phyloP scores from a whole-genome alignment of 64 coral and sea anemone genomes.

The Stichodactyla mertensii region DNA sequence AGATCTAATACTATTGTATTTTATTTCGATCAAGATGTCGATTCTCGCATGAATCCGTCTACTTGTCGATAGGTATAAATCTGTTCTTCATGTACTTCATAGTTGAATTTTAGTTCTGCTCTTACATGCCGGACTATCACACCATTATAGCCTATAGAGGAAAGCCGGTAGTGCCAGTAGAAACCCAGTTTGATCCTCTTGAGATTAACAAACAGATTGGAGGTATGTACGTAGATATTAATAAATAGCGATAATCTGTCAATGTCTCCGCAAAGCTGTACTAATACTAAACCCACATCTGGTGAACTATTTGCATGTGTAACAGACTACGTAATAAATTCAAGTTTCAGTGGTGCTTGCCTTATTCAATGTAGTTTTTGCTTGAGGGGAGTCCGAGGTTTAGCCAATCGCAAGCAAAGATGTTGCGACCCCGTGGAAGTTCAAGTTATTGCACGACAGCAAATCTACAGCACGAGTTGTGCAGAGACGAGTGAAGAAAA shows the following conservation, averaged over 20 bases:
- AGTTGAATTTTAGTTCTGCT: too few relatives aligned
- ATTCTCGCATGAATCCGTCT: too few relatives aligned
- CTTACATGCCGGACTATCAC: too few relatives aligned
- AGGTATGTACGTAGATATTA: neutral
- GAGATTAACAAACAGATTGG: neutral
- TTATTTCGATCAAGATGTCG: neutral
- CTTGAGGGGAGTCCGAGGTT: neutral
- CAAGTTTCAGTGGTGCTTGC: neutral
- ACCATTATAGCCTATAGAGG: too few relatives aligned
- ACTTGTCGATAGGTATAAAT: too few relatives aligned
- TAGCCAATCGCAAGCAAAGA: neutral
- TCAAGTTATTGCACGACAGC: neutral
- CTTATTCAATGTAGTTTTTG: neutral
- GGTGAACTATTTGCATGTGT: slow-evolving; percentile 4
- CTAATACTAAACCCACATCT: neutral
- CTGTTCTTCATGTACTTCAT: too few relatives aligned
- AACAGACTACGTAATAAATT: slow-evolving; percentile 20
- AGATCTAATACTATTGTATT: neutral
- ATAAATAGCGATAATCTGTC: neutral
- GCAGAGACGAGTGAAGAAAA: neutral
- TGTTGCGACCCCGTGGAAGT: neutral
- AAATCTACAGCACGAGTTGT: neutral
- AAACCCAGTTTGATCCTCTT: neutral
- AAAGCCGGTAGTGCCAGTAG: too few relatives aligned
- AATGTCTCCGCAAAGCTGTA: neutral